phyloP scores from a whole-genome alignment of 2,888 invertebrate genomes.

The Papilio demoleus region DNA sequence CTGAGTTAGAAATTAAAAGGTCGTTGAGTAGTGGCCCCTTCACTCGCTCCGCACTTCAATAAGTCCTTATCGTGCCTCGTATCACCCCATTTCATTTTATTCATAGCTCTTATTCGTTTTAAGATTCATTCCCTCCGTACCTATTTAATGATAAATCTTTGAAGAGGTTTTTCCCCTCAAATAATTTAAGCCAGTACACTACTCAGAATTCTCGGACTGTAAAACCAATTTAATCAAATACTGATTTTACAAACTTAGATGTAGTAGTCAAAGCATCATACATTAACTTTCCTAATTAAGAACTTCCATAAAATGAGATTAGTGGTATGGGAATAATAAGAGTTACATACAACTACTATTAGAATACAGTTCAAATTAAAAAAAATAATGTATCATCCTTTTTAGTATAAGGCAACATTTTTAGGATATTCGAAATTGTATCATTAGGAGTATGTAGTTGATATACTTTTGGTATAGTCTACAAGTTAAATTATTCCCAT shows the following conservation, averaged over 20 bases:
- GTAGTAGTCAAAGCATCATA: neutral
- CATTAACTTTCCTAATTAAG: neutral
- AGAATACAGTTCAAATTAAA: too few species aligned
- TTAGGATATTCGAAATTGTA: too few species aligned
- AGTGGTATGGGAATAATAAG: neutral
- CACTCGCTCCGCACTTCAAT: slow-evolving; percentile 20
- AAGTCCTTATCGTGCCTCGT: slow-evolving; percentile 16
- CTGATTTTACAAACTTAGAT: neutral
- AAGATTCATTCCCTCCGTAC: slow-evolving; percentile 11
- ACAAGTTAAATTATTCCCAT: neutral
- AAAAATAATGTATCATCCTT: too few species aligned
- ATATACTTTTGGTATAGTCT: too few species aligned
- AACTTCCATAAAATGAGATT: neutral
- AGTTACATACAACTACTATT: too few species aligned
- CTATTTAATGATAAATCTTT: slow-evolving; percentile 18
- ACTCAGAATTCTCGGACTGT: neutral
- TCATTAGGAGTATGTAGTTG: too few species aligned
- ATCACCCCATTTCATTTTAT: slow-evolving; percentile 25
- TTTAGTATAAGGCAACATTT: too few species aligned
- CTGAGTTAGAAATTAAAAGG: slow-evolving; percentile 20
- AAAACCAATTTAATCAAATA: neutral
- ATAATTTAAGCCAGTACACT: neutral
- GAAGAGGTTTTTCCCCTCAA: neutral
- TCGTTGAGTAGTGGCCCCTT: slow-evolving; percentile 19
- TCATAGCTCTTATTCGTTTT: slow-evolving; percentile 19